Base-by-base conservation (phyloP, 2,797 vertebrate species). In the Nasua narica region DNA sequence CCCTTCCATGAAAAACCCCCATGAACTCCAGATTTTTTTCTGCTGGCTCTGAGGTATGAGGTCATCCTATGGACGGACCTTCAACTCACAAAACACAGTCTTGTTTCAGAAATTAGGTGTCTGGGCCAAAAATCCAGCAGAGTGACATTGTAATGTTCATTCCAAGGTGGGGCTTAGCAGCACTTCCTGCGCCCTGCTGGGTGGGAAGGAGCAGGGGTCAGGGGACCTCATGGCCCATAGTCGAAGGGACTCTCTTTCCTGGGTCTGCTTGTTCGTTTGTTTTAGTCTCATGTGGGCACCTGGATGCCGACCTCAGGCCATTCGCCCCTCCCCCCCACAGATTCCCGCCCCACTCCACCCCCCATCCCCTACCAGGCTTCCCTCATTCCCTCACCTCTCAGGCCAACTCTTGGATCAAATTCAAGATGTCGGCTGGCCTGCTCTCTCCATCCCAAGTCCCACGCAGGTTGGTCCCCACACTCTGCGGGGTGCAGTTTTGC, bases 51-150 rank as follows among this genome's bases (percentile, higher is more conserved):
- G 81, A 81, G 7, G 27, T 70, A 70, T 40, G 48, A 89, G 79
- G 35, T 48, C 32, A 79, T 27, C 35, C 54, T 78, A 1, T 9
- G 52, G 70, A 21, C 8, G 16, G 65, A 88, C 18, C 29, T 93
- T 94, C 23, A 54, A 58, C 88, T 70, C 91, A 85, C 52, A 79
- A 90, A 90, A 77, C 56, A 87, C 18, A 88, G 48, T 32, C 77
- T 77, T 6, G 9, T 85, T 87, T 87, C 65, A 94, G 65, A 62
- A 92, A 87, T 65, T 35, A 81, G 77, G 37, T 67, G 40, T 35
- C 62, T 40, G 11, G 23, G 23, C 40, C 54, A 85, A 27, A 32
- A 7, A 46, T 37, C 19, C 50, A 58, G 37, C 87, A 58, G 35
- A 35, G 4, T 48, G 43, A 62, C 18, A 15, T 1, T 3, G 54